Base-by-base conservation (phyloP, 2,888 invertebrate genomes). In the Neoitamus cyanurus region DNA sequence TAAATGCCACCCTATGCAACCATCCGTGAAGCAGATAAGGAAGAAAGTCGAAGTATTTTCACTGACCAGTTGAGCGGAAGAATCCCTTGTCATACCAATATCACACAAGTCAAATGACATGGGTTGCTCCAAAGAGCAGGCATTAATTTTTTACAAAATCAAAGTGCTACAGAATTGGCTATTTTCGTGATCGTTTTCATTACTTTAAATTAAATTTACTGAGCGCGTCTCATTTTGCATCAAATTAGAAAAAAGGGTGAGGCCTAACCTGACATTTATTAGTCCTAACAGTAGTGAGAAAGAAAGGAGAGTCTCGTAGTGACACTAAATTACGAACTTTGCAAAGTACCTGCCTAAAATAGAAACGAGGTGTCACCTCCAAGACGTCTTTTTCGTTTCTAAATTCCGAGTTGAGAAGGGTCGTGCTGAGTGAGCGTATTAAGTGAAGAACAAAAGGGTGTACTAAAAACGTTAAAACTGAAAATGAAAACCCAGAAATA, bases 71-170 rank as follows among this genome's bases (percentile, higher is more conserved):
- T 34, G 37, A 42, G 34, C 73, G 20, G 20, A 34, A 75, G 42
- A 20, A 75, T 6, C 75, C 75, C 75, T 75, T 75, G 28, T 75
- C 75, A 75, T 75, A 36, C 36, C 73, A 73, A 73, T 73, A 36
- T 73, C 42, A 42, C 42, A 75, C 25, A 42, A 34, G 20, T 75
- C 28, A 75, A 75, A 30, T 73, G 73, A 73, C 73, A 73, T 36
- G 73, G 73, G 73, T 73, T 25, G 13, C 9, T 9, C 4, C 36
- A 1, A 42, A 58, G 48, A 25, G 9, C 5, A 11, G 7, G 25
- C 20, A 58, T 58, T 58, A 58, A 58, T 25, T 58, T 58, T 58
- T 58, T 58, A 58, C 7, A 25, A 25, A 58, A 58, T 25, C 20
- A 58, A 58, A 58, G 58, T 58, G 20, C 25, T 58, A 20, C 58